Evolutionary conservation across 2,797 vertebrate genomes (phyloP), one percentile per base, ranked within the genome.

Genomic region (Myripristis jacobus): DNA sequence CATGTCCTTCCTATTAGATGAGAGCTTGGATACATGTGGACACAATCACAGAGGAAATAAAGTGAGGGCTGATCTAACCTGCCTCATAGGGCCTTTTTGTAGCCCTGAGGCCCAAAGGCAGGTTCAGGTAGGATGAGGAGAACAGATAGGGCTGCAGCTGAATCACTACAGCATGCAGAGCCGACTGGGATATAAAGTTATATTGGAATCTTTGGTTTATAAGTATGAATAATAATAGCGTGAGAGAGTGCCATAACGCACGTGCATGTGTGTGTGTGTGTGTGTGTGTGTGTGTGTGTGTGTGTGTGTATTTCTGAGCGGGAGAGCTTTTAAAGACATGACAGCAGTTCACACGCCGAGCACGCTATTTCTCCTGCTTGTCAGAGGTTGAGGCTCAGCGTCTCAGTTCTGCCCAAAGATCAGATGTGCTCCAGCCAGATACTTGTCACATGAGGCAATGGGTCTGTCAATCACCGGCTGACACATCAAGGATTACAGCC

Each of bases 391-490:
- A 66, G 22, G 5, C 64, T 75, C 50, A 31, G 77, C 58, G 27
- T 79, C 84, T 85, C 63, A 66, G 73, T 79, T 48, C 59, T 0
- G 3, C 80, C 58, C 66, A 69, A 66, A 84, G 85, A 87, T 88
- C 78, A 72, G 75, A 80, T 58, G 69, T 27, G 67, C 66, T 83
- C 74, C 59, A 79, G 77, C 68, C 64, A 87, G 84, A 87, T 81
- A 72, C 79, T 80, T 87, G 86, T 88, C 87, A 83, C 82, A 86
- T 3, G 83, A 88, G 27, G 67, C 78, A 80, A 76, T 79, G 64
- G 79, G 84, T 74, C 79, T 69, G 85, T 88, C 87, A 82, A 69
- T 91, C 90, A 88, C 41, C 16, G 18, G 5, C 46, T 55, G 84
- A 80, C 83, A 81, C 70, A 44, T 86, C 56, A 64, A 81, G 77